Evolutionary conservation across 1,140 invertebrate genomes (phyloP).

Genomic region (Euura lappo): DNA sequence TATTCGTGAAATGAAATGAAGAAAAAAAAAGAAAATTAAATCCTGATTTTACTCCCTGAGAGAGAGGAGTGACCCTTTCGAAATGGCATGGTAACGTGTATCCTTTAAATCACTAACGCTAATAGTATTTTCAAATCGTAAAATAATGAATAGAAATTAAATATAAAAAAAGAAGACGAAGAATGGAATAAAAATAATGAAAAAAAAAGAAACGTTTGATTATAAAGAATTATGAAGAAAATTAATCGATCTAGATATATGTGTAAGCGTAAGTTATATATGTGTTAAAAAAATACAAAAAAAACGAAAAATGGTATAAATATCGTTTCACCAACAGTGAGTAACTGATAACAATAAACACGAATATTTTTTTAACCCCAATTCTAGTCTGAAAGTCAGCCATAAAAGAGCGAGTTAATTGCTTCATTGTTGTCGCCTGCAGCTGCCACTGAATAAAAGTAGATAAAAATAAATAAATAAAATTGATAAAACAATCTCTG

Average conservation of each 20-base stretch:
- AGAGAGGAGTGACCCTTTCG: not conserved
- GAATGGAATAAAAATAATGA: no score
- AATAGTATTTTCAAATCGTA: slow-evolving; percentile 7
- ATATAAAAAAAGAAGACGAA: not conserved
- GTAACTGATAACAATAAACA: no score
- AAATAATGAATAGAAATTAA: not conserved
- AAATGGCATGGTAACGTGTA: slow-evolving; percentile 7
- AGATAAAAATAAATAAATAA: no score
- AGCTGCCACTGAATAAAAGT: not conserved
- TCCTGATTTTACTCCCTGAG: not conserved
- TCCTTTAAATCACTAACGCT: slow-evolving; percentile 7
- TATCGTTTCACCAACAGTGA: no score
- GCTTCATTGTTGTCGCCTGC: slow-evolving; percentile 4
- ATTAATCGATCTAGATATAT: not conserved
- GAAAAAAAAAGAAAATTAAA: not conserved
- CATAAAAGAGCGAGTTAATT: not conserved
- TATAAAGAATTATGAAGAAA: no score
- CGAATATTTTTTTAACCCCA: not conserved
- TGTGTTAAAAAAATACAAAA: not conserved
- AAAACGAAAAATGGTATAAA: no score
- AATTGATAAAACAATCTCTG: not conserved
- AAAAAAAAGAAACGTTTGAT: no score
- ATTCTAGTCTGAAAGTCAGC: not conserved
- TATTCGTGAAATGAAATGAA: no score
- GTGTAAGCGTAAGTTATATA: not conserved